Evolutionary conservation across 2,888 invertebrate genomes (phyloP), one percentile per base, ranked within the genome.

Genomic region (Theretra japonica): DNA sequence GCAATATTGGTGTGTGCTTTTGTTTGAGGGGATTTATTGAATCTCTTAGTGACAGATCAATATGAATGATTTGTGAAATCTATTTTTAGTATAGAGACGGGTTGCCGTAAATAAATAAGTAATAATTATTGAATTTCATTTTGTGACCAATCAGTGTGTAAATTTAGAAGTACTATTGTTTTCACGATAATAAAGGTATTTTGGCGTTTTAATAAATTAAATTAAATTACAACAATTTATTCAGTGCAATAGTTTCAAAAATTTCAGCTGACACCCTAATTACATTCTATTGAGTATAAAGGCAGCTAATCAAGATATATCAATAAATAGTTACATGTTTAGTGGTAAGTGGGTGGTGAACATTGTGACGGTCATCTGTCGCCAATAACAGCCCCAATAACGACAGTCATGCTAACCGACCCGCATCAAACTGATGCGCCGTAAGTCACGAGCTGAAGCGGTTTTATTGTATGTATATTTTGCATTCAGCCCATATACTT

Each of bases 291-390:
- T 17, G 23, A 15, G 19, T 17, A 30, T 21, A 70, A 41, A 50
- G 23, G 23, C 17, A 50, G 53, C 30, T 53, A 50, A 70, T 70
- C 48, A 60, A 15, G 19, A 53, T 53, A 33, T 33, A 23, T 17
- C 25, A 30, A 53, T 53, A 56, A 30, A 79, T 82, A 41, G 33
- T 41, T 41, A 15, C 41, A 41, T 11, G 15, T 76, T 77, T 79
- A 73, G 56, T 17, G 21, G 53, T 28, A 21, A 28, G 41, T 50
- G 41, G 25, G 21, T 28, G 78, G 71, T 78, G 75, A 77, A 81
- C 85, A 86, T 88, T 88, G 89, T 92, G 93, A 88, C 89, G 93
- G 93, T 94, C 93, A 94, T 90, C 90, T 88, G 81, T 84, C 82
- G 84, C 88, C 91, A 94, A 94, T 94, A 94, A 92, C 87, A 87